Conservation (phyloP, 2,113 vertebrate genomes). For the Chloebia gouldiae region DNA sequence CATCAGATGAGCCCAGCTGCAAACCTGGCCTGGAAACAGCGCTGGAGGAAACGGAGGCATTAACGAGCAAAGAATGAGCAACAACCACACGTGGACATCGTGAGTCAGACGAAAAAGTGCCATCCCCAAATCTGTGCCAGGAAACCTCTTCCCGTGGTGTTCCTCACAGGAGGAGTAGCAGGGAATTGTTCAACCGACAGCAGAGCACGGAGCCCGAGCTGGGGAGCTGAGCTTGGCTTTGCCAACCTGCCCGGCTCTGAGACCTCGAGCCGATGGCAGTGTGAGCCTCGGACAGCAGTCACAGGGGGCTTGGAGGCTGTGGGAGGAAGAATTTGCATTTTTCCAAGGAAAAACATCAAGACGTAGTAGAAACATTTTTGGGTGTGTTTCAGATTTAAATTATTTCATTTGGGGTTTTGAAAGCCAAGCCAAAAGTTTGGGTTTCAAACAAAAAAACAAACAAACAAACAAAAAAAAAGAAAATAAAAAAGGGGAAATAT, state of each 20-base stretch:
- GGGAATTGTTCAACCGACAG: conserved; percentile 8
- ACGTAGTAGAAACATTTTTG: not conserved
- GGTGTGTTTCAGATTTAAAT: conserved; percentile 1
- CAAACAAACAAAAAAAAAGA: not conserved
- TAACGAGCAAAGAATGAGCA: not conserved
- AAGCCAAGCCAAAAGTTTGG: not conserved
- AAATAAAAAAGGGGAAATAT: not conserved
- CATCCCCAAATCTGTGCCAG: not conserved
- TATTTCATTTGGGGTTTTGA: not conserved
- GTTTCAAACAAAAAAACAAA: not conserved
- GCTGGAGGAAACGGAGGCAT: not conserved
- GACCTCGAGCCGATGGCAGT: not conserved
- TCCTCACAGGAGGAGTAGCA: not conserved
- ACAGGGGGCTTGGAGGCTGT: not conserved
- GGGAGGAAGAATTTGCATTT: not conserved
- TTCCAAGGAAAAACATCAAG: not conserved
- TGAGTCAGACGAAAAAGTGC: not conserved
- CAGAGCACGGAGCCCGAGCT: not conserved
- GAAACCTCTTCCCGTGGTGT: not conserved
- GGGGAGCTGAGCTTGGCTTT: not conserved
- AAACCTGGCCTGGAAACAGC: not conserved
- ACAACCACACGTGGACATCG: not conserved
- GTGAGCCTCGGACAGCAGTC: not conserved
- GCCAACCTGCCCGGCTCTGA: not conserved
- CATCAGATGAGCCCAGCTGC: not conserved